A percentile compares a stretch with the other conserved stretches of the same genome.
Conservation (phyloP, 2,113 vertebrate species). For the Spea bombifrons region DNA sequence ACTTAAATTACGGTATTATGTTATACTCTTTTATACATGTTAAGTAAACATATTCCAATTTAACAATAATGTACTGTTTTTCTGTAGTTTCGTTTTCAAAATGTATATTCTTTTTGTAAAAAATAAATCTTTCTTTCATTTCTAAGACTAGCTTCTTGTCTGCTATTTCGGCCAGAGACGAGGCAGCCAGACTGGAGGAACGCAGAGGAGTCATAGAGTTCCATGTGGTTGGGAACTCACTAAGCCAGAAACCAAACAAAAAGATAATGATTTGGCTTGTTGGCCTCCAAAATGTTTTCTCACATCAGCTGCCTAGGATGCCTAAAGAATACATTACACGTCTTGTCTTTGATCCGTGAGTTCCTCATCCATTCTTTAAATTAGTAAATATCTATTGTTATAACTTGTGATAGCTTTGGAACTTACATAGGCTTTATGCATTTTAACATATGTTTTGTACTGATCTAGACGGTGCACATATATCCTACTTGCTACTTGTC, state of each 20-base stretch:
- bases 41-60: too few species aligned
- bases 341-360: slow-evolving; percentile 96
- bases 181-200: slow-evolving; percentile 90
- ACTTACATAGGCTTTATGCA: too few species aligned
- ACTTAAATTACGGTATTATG: too few species aligned
- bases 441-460: too few species aligned
- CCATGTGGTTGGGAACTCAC: slow-evolving; percentile 92
- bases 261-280: slow-evolving; percentile 98
- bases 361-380: slow-evolving; percentile 40
- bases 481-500: too few species aligned
- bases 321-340: slow-evolving; percentile 98
- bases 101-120: too few species aligned
- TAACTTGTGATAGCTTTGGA: not conserved
- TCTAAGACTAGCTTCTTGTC: slow-evolving; percentile 89
- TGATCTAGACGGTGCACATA: too few species aligned
- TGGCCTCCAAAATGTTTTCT: slow-evolving; percentile 96
- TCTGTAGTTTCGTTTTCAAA: too few species aligned
- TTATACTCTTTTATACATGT: too few species aligned
- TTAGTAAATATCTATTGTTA: not conserved
- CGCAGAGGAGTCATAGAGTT: slow-evolving; percentile 95
- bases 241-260: slow-evolving; percentile 96
- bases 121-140: slow-evolving; percentile 5
- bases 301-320: slow-evolving; percentile 96
- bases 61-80: too few species aligned
- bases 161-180: slow-evolving; percentile 89